Conservation (phyloP, 2,113 vertebrate genomes). For the Erpornis zantholeuca region DNA sequence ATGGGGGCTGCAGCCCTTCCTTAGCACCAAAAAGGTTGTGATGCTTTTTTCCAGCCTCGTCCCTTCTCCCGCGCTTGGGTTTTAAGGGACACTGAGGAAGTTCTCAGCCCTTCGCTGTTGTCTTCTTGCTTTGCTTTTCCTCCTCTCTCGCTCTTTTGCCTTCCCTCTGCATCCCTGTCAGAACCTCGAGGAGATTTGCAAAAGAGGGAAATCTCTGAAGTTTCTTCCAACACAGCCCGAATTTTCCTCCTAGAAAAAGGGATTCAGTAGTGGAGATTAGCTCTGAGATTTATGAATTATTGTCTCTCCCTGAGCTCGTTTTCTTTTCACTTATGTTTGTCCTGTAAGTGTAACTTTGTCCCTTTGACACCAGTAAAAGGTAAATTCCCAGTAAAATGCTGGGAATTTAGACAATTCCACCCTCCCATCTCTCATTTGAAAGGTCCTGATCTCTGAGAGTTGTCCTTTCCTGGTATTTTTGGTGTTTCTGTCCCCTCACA, state of each 20-base stretch:
- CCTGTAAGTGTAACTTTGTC: neutral
- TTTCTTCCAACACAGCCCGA: neutral
- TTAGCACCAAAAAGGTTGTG: neutral
- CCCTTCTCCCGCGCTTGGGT: neutral
- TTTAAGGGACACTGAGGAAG: neutral
- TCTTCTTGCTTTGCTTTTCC: neutral
- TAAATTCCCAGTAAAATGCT: neutral
- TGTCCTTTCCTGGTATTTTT: neutral
- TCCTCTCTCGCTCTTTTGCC: too few relatives aligned
- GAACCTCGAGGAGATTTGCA: neutral
- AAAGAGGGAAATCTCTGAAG: neutral
- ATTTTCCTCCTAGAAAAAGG: neutral
- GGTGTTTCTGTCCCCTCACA: neutral
- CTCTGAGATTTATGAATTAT: neutral
- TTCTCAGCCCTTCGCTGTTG: neutral
- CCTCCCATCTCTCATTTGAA: neutral
- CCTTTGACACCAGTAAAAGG: neutral
- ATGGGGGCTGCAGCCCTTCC: neutral
- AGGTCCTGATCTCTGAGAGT: neutral
- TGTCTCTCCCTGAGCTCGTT: neutral
- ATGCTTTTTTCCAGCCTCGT: neutral
- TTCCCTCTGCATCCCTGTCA: fast-evolving
- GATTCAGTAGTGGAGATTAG: neutral
- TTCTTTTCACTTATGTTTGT: neutral
- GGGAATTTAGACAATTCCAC: neutral